These are phyloP conservation scores for Drosophila melanica DNA, from an alignment of 1,140 invertebrate species.

Conservation along the genomic window DNA sequence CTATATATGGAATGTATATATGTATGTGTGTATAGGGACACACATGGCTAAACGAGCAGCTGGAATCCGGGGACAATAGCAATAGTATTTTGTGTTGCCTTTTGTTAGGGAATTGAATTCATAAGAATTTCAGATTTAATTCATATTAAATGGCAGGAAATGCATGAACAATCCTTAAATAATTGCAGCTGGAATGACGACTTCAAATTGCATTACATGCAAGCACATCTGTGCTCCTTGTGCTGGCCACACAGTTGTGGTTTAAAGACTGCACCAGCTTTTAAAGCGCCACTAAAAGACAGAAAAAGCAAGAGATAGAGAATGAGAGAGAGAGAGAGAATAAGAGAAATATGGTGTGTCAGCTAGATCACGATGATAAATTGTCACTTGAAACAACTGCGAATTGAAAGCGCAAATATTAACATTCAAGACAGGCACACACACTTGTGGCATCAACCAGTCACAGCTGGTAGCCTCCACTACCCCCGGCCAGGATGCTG, in stretches of 20 bases:
- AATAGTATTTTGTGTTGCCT: conserved; percentile 23
- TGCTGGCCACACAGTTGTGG: conserved; percentile 14
- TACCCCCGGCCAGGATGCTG: background rate
- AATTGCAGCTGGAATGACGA: conserved; percentile 51
- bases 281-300: conserved; percentile 6
- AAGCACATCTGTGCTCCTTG: conserved; percentile 9
- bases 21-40: background rate
- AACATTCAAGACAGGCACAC: conserved; percentile 70
- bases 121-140: conserved; percentile 75
- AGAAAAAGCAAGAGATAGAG: background rate
- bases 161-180: conserved; percentile 56
- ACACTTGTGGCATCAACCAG: conserved; percentile 64
- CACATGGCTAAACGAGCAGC: conserved; percentile 13
- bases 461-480: conserved; percentile 4
- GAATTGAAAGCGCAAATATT: conserved; percentile 64
- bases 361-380: conserved; percentile 41
- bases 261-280: conserved; percentile 38
- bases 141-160: conserved; percentile 74
- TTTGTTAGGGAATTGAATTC: conserved; percentile 48
- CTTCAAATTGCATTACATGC: conserved; percentile 31
- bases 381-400: conserved; percentile 51
- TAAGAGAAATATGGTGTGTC: background rate
- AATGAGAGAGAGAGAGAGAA: no score
- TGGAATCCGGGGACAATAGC: conserved; percentile 44
- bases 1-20: background rate